Conservation (phyloP, 1,140 invertebrate species). For the Triops cancriformis region DNA sequence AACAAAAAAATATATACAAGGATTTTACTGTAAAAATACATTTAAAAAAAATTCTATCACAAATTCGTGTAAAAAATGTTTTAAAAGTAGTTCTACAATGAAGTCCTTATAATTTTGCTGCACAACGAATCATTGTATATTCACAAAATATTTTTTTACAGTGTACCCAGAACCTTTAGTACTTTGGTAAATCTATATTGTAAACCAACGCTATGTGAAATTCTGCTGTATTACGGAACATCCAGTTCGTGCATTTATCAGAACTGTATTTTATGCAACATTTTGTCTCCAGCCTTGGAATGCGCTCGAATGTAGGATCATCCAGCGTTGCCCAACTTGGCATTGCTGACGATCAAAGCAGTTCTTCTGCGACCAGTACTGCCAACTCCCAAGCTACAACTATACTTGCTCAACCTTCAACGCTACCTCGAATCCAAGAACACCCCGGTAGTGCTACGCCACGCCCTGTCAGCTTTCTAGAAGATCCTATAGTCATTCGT, state of each 20-base stretch:
- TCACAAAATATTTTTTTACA: slow-evolving; percentile 4
- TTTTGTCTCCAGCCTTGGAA: slow-evolving; percentile 12
- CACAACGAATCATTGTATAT: no score
- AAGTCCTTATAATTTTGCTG: no score
- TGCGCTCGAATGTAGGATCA: slow-evolving; percentile 4
- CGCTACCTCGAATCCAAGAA: slow-evolving; percentile 3
- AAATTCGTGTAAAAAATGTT: no score
- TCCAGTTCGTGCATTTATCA: neutral
- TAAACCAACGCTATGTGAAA: no score
- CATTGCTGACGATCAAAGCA: neutral
- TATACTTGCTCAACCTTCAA: neutral
- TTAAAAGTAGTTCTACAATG: no score
- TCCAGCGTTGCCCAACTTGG: neutral
- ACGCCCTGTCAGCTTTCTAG: slow-evolving; percentile 5
- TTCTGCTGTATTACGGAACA: neutral
- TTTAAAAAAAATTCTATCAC: no score
- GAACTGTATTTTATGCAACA: no score
- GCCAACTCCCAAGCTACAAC: neutral
- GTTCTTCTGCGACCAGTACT: neutral
- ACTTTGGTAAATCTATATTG: neutral
- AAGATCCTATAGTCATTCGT: neutral
- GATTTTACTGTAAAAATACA: no score
- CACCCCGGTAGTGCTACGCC: neutral
- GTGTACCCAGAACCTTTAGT: neutral
- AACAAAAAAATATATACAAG: no score